These are phyloP conservation scores for Lobophora halterata DNA, from an alignment of 2,888 invertebrate genomes.

Conservation along the genomic window DNA sequence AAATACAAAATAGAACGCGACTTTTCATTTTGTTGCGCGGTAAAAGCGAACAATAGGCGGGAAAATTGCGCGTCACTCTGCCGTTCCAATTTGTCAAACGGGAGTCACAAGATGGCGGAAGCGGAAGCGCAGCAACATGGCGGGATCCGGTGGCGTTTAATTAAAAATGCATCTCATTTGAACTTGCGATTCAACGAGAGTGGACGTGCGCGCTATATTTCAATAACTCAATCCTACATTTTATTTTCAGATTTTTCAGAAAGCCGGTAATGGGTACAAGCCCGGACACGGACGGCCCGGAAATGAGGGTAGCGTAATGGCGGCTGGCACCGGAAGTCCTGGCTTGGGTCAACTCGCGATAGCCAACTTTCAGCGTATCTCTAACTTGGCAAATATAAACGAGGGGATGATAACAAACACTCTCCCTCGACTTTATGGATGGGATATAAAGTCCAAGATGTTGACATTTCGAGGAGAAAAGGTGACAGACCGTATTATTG, in stretches of 20 bases:
- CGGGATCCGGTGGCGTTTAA: constrained; percentile 72
- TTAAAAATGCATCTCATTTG: constrained; percentile 76
- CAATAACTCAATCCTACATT: constrained; percentile 34
- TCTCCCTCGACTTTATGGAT: constrained; percentile 15
- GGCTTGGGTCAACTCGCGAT: constrained; percentile 47
- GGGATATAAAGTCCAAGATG: constrained; percentile 15
- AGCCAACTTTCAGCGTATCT: constrained; percentile 39
- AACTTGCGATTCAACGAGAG: constrained; percentile 47
- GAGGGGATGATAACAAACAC: constrained; percentile 32
- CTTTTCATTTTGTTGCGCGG: constrained; percentile 78
- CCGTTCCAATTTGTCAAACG: constrained; percentile 80
- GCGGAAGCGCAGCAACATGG: constrained; percentile 67
- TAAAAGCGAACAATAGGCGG: constrained; percentile 78
- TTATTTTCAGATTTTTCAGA: constrained; percentile 18
- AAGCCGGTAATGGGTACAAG: constrained; percentile 39
- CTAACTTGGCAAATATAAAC: constrained; percentile 50
- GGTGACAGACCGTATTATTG: constrained; percentile 33
- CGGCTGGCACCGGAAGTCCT: constrained; percentile 50
- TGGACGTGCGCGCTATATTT: constrained; percentile 46
- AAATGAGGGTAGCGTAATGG: constrained; percentile 60
- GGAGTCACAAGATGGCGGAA: constrained; percentile 73
- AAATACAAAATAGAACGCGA: constrained; percentile 64
- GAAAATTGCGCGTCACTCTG: constrained; percentile 80
- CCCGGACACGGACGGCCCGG: constrained; percentile 49
- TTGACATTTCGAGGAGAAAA: constrained; percentile 14